Conservation (phyloP, 64 coral and sea anemone genomes). For the Stylophora pistillata region DNA sequence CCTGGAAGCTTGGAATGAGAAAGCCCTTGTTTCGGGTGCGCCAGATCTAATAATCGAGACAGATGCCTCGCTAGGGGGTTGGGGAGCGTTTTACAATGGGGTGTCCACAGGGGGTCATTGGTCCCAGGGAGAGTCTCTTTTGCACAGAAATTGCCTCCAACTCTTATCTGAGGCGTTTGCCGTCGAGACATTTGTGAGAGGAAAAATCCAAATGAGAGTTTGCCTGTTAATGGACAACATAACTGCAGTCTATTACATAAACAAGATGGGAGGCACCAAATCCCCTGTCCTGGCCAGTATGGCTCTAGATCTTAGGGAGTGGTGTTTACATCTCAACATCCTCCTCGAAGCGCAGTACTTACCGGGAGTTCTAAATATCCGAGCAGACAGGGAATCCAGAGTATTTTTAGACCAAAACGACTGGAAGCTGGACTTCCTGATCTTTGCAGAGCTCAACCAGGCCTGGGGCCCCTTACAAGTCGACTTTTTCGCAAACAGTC, state of each 20-base stretch:
- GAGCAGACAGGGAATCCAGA: not conserved
- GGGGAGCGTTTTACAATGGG: slow-evolving; percentile 10
- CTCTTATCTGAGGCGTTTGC: slow-evolving; percentile 63
- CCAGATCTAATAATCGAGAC: slow-evolving; percentile 63
- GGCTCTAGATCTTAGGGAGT: no score
- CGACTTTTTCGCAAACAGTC: no score
- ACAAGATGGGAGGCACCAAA: no score
- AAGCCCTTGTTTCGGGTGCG: not conserved
- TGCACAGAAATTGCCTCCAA: slow-evolving; percentile 62
- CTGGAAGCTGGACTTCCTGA: not conserved
- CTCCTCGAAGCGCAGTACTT: not conserved
- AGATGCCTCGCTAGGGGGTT: slow-evolving; percentile 50
- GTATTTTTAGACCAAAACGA: not conserved
- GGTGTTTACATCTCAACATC: no score
- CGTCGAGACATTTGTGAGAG: slow-evolving; percentile 50
- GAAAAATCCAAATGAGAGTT: not conserved
- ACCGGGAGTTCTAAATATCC: not conserved
- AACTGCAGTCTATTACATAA: no score
- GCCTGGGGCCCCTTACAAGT: no score
- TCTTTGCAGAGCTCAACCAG: no score
- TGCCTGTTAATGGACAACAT: no score
- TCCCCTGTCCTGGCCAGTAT: no score
- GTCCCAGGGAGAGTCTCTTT: slow-evolving; percentile 32
- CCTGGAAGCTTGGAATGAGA: slow-evolving; percentile 19
- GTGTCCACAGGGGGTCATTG: slow-evolving; percentile 5